Base-by-base conservation (phyloP, 2,888 invertebrate genomes). In the Drosophila putrida region DNA sequence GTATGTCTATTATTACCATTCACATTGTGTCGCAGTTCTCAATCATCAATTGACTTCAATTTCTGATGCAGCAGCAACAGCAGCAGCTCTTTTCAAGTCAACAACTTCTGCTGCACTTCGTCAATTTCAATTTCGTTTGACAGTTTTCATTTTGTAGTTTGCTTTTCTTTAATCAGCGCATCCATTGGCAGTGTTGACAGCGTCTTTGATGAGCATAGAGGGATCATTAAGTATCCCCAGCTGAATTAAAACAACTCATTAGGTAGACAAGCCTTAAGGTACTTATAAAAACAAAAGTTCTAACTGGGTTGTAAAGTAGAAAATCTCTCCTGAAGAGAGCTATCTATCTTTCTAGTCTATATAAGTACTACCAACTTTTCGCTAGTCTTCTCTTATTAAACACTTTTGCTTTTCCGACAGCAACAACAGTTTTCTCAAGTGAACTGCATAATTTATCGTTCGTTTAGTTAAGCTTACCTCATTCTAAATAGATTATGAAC, bases 21-120 rank as follows among this genome's bases (percentile, higher is more conserved):
- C 75, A 69, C 68, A 78, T 68, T 75, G 78, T 75, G 63, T 69
- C 63, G 74, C 69, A 54, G 69, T 55, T 74, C 69, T 78, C 75
- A 74, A 74, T 82, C 87, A 80, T 83, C 88, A 83, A 88, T 83
- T 83, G 88, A 88, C 87, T 86, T 88, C 81, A 80, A 82, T 82
- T 85, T 74, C 65, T 78, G 63, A 35, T 55, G 78, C 78, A 79
- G 78, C 82, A 31, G 31, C 31, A 31, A 6, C 6, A 20, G 63
- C 38, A 59, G 78, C 78, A 82, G 78, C 82, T 62, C 74, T 71
- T 69, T 54, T 68, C 39, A 54, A 70, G 71, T 75, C 69, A 69
- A 64, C 78, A 75, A 69, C 75, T 75, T 64, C 44, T 63, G 69
- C 39, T 73, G 78, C 78, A 75, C 60, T 75, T 78, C 75, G 76